Evolutionary conservation across 2,888 invertebrate genomes (phyloP).

Genomic region (Drosophila quasianomalipes): DNA sequence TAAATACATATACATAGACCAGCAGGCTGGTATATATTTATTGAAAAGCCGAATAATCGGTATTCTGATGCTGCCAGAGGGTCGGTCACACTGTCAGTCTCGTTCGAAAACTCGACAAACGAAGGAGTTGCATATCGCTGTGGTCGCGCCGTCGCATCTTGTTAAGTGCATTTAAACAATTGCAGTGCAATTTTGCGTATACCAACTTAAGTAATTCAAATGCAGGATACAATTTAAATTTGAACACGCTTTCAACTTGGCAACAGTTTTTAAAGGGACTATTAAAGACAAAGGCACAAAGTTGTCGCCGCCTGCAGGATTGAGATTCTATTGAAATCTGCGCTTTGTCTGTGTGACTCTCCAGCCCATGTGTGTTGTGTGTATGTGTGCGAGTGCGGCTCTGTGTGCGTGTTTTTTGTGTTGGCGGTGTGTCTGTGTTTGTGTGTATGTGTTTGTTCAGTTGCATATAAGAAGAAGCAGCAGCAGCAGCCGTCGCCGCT

Average conservation of each 20-base stretch:
- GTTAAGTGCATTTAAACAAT: slow-evolving; percentile 70
- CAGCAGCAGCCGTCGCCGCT: slow-evolving; percentile 18
- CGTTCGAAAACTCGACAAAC: slow-evolving; percentile 62
- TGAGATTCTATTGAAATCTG: slow-evolving; percentile 65
- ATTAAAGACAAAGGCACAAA: slow-evolving; percentile 31
- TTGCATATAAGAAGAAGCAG: slow-evolving; percentile 49
- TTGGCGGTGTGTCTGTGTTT: slow-evolving; percentile 32
- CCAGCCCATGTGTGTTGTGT: background rate
- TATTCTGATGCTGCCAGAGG: slow-evolving; percentile 23
- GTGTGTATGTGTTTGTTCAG: slow-evolving; percentile 58
- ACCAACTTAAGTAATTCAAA: slow-evolving; percentile 30
- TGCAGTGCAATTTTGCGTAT: slow-evolving; percentile 60
- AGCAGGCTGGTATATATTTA: slow-evolving; percentile 35
- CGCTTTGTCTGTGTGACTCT: slow-evolving; percentile 70
- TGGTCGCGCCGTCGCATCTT: slow-evolving; percentile 62
- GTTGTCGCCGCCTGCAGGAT: slow-evolving; percentile 61
- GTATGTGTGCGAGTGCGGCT: background rate
- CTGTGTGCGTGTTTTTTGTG: slow-evolving; percentile 22
- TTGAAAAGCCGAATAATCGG: slow-evolving; percentile 21
- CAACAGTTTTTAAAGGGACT: background rate
- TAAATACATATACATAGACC: background rate
- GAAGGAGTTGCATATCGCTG: slow-evolving; percentile 34
- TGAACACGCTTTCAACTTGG: slow-evolving; percentile 7
- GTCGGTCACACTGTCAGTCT: slow-evolving; percentile 55
- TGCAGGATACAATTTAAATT: slow-evolving; percentile 1